Evolutionary conservation across 2,888 invertebrate species (phyloP), one percentile per base, ranked within the genome.

Genomic region (Agriopis leucophaearia): DNA sequence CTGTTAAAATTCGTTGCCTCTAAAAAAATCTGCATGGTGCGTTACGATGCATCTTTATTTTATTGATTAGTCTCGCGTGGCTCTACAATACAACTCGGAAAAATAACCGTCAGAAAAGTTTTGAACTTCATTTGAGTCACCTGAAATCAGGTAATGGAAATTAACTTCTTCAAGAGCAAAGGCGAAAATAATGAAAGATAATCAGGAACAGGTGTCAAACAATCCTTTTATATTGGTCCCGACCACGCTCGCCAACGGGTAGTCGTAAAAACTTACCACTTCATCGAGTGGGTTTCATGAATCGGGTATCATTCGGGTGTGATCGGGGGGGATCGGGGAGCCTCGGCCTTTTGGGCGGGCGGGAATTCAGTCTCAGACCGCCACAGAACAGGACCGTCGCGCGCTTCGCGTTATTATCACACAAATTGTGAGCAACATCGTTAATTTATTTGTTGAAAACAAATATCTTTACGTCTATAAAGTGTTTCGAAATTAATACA

Each of bases 211-310:
- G 86, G 88, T 88, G 88, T 88, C 86, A 87, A 89, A 87, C 86
- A 87, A 86, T 89, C 84, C 85, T 88, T 91, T 88, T 86, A 86
- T 86, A 89, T 88, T 86, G 86, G 87, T 84, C 83, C 84, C 83
- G 80, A 87, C 87, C 85, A 83, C 85, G 83, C 83, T 89, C 86
- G 82, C 86, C 87, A 86, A 85, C 83, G 87, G 88, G 86, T 84
- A 87, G 87, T 90, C 90, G 87, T 92, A 91, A 92, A 92, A 92
- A 91, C 90, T 91, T 91, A 92, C 91, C 91, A 91, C 92, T 92
- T 91, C 92, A 92, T 92, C 91, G 90, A 89, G 90, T 89, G 86
- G 90, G 86, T 88, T 89, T 85, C 87, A 84, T 88, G 87, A 88
- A 88, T 88, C 89, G 89, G 81, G 80, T 74, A 74, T 70, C 74